Evolutionary conservation across 2,113 vertebrate genomes (phyloP).

Genomic region (Gracilinanus agilis): DNA sequence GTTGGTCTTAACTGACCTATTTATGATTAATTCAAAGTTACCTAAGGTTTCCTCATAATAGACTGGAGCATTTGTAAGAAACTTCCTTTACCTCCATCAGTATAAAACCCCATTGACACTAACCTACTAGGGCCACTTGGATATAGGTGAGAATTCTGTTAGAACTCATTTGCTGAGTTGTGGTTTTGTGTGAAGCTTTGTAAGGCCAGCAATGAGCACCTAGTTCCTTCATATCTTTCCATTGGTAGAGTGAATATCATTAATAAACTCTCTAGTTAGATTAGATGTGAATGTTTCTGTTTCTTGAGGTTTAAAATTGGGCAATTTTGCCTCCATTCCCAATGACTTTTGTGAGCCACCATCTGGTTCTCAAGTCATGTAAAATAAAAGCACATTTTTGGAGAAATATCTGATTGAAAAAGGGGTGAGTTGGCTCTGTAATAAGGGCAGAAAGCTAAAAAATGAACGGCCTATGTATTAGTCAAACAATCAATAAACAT

Average conservation of each 20-base stretch:
- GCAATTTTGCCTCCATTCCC: background rate
- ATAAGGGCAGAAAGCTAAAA: background rate
- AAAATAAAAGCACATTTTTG: background rate
- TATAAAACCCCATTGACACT: background rate
- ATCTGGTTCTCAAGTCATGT: background rate
- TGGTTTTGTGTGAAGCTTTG: background rate
- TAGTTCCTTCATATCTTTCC: background rate
- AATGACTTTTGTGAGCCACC: background rate
- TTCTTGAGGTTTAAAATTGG: background rate
- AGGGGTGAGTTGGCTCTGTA: background rate
- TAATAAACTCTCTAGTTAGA: background rate
- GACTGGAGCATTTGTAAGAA: background rate
- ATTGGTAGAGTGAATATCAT: background rate
- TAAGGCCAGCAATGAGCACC: background rate
- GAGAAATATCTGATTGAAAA: background rate
- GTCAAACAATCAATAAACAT: background rate
- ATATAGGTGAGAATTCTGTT: background rate
- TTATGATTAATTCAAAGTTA: background rate
- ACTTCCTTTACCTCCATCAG: background rate
- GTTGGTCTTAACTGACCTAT: background rate
- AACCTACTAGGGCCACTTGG: background rate
- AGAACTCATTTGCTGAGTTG: background rate
- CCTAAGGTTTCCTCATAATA: background rate
- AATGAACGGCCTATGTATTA: background rate
- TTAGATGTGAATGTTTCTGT: background rate